Base-by-base conservation (phyloP, 2,888 invertebrate genomes). In the Folsomia candida region DNA sequence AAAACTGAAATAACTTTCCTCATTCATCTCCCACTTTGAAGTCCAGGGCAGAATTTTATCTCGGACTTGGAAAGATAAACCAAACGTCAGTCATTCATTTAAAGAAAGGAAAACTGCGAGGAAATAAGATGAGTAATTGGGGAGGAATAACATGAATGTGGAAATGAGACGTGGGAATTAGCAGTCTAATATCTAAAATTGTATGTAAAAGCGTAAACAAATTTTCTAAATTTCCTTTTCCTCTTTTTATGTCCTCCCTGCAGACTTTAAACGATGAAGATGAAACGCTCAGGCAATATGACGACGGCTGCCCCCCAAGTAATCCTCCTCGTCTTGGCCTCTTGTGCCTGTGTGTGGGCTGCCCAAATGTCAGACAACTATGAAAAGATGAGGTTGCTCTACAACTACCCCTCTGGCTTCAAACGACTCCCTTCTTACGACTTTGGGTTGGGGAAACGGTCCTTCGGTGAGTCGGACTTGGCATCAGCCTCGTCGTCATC, bases 401-500 rank as follows among this genome's bases (percentile, higher is more conserved):
- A 73, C 62, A 69, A 69, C 2, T 72, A 74, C 63, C 71, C 73
- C 54, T 64, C 58, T 26, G 54, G 54, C 4, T 74, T 74, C 68
- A 74, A 74, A 61, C 74, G 77, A 20, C 74, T 76, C 57, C 77
- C 76, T 6, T 61, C 68, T 25, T 77, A 78, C 71, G 77, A 79
- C 68, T 79, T 78, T 71, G 78, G 77, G n/a, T 69, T 78, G 29
- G 79, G 79, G 26, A 79, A 78, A 59, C 75, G 77, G 2, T 73
- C 74, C 28, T 27, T 72, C 54, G 74, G 74, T 64, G 75, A 75
- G 29, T 65, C 70, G n/a, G n/a, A n/a, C n/a, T n/a, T n/a, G n/a
- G n/a, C n/a, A n/a, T n/a, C n/a, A n/a, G n/a, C n/a, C n/a, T 62
- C 71, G 4, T 77, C 77, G 18, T 76, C 75, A 54, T 78, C 78